Evolutionary conservation across 2,888 invertebrate genomes (phyloP).

Genomic region (Plusia festucae): DNA sequence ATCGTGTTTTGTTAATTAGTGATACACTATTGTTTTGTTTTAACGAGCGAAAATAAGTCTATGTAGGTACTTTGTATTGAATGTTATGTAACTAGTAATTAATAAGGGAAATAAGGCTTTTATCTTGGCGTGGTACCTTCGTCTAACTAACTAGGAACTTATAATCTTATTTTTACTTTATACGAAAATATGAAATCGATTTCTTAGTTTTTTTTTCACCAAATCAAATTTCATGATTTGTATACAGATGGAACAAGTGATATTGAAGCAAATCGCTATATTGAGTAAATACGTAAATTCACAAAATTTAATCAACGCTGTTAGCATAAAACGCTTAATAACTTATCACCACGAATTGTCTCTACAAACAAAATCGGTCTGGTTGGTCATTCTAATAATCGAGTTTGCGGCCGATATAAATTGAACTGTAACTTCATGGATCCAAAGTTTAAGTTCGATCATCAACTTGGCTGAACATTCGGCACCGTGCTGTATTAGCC

Average conservation of each 20-base stretch:
- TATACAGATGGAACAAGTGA: not conserved
- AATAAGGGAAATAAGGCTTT: too few species aligned
- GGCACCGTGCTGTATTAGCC: conserved; percentile 1
- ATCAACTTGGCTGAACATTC: not conserved
- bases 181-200: too few species aligned
- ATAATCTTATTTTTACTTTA: too few species aligned
- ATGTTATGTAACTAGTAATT: too few species aligned
- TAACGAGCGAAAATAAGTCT: too few species aligned
- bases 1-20: too few species aligned
- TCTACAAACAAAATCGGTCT: conserved; percentile 6
- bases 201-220: too few species aligned
- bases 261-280: not conserved
- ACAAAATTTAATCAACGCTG: conserved; percentile 1
- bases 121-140: too few species aligned
- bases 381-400: conserved; percentile 7
- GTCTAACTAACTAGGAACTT: too few species aligned
- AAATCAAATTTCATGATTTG: too few species aligned
- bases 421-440: not conserved
- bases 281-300: not conserved
- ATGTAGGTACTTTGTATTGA: too few species aligned
- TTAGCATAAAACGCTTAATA: conserved; percentile 8
- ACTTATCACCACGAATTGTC: conserved; percentile 7
- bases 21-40: too few species aligned
- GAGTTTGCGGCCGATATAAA: not conserved
- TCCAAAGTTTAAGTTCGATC: not conserved